Evolutionary conservation across 2,888 invertebrate species (phyloP).

Genomic region (Heliconius erato): DNA sequence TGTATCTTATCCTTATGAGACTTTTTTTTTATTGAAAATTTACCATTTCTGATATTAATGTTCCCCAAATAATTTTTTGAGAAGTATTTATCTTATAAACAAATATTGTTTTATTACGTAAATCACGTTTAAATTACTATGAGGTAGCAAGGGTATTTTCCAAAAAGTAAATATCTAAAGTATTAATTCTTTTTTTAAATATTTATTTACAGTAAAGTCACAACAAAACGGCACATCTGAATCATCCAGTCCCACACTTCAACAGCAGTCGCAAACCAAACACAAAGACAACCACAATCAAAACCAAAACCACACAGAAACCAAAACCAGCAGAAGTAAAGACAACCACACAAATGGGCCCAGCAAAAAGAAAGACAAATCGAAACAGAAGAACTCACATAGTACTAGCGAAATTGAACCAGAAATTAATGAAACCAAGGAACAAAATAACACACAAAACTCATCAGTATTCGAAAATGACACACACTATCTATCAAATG

Average conservation of each 20-base stretch:
- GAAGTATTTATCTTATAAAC: too few species aligned
- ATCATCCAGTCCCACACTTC: slow-evolving; percentile 79
- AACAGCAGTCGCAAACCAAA: slow-evolving; percentile 79
- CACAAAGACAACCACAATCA: slow-evolving; percentile 67
- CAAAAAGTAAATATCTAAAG: background rate
- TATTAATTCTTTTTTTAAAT: background rate
- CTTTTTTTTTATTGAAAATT: too few species aligned
- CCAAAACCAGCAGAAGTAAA: slow-evolving; percentile 76
- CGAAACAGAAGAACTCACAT: slow-evolving; percentile 77
- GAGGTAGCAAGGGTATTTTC: background rate
- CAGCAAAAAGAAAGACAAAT: slow-evolving; percentile 80
- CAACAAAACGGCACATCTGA: slow-evolving; percentile 84
- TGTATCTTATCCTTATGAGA: too few species aligned
- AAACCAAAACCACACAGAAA: slow-evolving; percentile 66
- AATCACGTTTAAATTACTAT: background rate
- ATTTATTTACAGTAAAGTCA: slow-evolving; percentile 74
- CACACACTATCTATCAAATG: slow-evolving; percentile 73
- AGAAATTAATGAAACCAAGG: slow-evolving; percentile 55
- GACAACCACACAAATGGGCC: slow-evolving; percentile 81
- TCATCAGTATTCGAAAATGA: slow-evolving; percentile 78
- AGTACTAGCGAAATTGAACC: slow-evolving; percentile 75
- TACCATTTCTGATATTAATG: too few species aligned
- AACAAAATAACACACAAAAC: slow-evolving; percentile 53
- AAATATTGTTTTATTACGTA: too few species aligned
- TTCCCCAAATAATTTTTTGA: too few species aligned